Conservation (phyloP, 2,888 invertebrate species). For the Watsonalla cultraria region DNA sequence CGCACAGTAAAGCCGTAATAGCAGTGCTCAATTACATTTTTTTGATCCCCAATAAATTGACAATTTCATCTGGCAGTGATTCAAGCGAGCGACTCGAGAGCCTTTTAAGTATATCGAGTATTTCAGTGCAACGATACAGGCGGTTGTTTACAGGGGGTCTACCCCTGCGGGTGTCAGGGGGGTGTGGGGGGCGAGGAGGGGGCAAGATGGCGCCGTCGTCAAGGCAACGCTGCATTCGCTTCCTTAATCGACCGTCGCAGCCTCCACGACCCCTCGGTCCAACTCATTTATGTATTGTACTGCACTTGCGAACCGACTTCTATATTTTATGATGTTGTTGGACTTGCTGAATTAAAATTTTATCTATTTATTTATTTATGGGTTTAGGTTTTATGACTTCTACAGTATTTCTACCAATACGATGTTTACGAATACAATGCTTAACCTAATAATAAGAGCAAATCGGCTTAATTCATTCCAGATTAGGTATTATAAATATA, state of each 20-base stretch:
- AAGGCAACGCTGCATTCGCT: slow-evolving; percentile 76
- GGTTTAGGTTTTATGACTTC: too few relatives aligned
- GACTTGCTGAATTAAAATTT: slow-evolving; percentile 6
- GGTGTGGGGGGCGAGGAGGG: slow-evolving; percentile 31
- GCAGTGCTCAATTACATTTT: slow-evolving; percentile 37
- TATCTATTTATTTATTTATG: background rate
- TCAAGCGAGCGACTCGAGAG: slow-evolving; percentile 40
- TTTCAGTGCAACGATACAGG: slow-evolving; percentile 76
- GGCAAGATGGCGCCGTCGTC: slow-evolving; percentile 75
- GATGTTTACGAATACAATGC: too few relatives aligned
- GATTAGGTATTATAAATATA: too few relatives aligned
- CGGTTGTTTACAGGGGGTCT: slow-evolving; percentile 68
- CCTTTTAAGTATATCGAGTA: slow-evolving; percentile 75
- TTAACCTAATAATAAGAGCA: too few relatives aligned
- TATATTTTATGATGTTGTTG: slow-evolving; percentile 43
- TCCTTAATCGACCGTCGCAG: slow-evolving; percentile 77
- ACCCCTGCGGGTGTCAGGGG: slow-evolving; percentile 24
- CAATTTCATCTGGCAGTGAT: slow-evolving; percentile 55
- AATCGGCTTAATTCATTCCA: too few relatives aligned
- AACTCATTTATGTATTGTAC: slow-evolving; percentile 70
- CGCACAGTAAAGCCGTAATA: slow-evolving; percentile 25
- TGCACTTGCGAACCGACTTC: slow-evolving; percentile 55
- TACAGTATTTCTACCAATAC: too few relatives aligned
- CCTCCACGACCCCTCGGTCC: slow-evolving; percentile 43
- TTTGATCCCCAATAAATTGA: slow-evolving; percentile 55